Base-by-base conservation (phyloP, 1,140 invertebrate species). In the Drosophila virilis region DNA sequence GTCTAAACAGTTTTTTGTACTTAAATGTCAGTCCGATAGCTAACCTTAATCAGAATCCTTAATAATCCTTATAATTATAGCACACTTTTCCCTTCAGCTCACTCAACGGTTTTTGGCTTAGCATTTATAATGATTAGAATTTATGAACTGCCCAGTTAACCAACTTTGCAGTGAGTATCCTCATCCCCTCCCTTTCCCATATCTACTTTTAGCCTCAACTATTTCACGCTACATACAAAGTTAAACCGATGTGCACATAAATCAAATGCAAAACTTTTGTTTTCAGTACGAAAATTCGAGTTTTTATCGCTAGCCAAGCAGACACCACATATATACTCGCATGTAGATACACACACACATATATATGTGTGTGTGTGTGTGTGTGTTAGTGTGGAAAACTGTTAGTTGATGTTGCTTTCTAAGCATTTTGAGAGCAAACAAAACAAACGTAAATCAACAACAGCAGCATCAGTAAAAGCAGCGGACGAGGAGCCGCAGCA, bases 401-500 rank as follows among this genome's bases (percentile, higher is more conserved):
- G 82, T 78, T 78, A 67, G 78, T 82, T 83, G 69, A 77, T 88
- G 82, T 67, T 86, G 83, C 79, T 75, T 79, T 82, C 78, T 76
- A 85, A 85, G 82, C 83, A 78, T 83, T 86, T 79, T 80, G 61
- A 65, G 62, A 79, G 65, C 72, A 76, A 83, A 79, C 83, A 86
- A 79, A 86, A 88, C 83, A 74, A 83, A 88, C 84, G 84, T 88
- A 88, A 80, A 89, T 88, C 83, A 88, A 83, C 83, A 86, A 65
- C 83, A 85, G 65, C 77, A 45, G 52, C 35, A 40, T 9, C 52
- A 22, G 52, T 22, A 60, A 8, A 28, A 60, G 48, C 35, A 50
- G 50, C n/a, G 35, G 54, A 48, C 70, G 43, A 54, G 55, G 55
- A 76, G 80, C 74, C 67, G 76, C 76, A 78, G 81, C 71, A 85